These are phyloP conservation scores for Torymus auratus DNA, from an alignment of 2,888 invertebrate species.

Conservation along the genomic window DNA sequence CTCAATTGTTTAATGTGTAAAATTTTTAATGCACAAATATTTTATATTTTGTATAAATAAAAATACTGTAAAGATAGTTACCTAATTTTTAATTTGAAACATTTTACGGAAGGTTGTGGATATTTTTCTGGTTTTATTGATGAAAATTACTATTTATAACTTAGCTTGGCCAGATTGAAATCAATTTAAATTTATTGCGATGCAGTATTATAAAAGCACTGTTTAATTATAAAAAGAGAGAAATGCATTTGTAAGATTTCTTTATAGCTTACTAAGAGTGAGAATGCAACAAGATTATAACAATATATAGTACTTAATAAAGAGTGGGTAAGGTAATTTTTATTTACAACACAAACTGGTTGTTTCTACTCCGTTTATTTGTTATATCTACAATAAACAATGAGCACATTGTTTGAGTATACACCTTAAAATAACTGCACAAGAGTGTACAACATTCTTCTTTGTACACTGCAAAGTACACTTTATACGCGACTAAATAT, in stretches of 20 bases:
- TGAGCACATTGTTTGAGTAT: conserved; percentile 55
- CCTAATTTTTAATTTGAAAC: too few relatives aligned
- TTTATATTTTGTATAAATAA: too few relatives aligned
- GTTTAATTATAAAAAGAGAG: conserved; percentile 12
- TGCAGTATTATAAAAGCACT: conserved; percentile 31
- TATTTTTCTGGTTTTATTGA: too few relatives aligned
- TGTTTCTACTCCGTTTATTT: conserved; percentile 57
- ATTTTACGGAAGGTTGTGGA: too few relatives aligned
- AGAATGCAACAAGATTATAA: conserved; percentile 41
- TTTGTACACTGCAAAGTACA: conserved; percentile 43
- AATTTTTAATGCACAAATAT: too few relatives aligned
- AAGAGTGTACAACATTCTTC: conserved; percentile 36
- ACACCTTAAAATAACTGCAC: conserved; percentile 56
- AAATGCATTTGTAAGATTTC: conserved; percentile 12
- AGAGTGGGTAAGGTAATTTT: conserved; percentile 24
- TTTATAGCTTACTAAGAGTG: conserved; percentile 16
- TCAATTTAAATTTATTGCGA: not conserved
- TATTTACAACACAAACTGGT: conserved; percentile 27
- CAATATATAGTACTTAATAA: conserved; percentile 43
- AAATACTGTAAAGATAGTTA: too few relatives aligned
- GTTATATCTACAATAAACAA: conserved; percentile 57
- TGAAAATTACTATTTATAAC: not conserved
- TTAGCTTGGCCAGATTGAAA: conserved; percentile 1
- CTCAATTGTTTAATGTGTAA: too few relatives aligned
- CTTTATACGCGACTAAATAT: conserved; percentile 36